Base-by-base conservation (phyloP, 2,113 vertebrate species). In the Thalassarche chlororhynchos region DNA sequence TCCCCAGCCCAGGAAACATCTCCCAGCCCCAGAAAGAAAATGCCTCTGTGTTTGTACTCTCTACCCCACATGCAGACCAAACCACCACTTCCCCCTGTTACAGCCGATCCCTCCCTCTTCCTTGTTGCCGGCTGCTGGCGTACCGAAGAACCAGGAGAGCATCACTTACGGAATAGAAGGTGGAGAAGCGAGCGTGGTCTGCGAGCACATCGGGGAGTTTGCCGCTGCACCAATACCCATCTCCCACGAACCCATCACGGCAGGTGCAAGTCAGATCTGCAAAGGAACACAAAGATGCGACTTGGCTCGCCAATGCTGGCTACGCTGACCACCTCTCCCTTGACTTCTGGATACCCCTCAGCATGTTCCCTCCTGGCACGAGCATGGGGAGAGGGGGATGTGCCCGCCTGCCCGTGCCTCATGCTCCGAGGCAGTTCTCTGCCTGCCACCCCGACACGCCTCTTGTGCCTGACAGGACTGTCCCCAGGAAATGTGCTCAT, bases 171-270 rank as follows among this genome's bases (percentile, higher is more conserved):
- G 98, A 98, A 19, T 99, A 99, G 97, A 99, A 99, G 79, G 98
- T 95, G 62, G 99, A 99, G 97, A 99, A 99, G 97, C 98, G 98
- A 38, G 98, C 95, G 6, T 98, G 93, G 4, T 98, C 97, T 7
- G 99, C 99, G 0, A 99, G 96, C 14, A 99, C 98, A 0, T 98
- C 98, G 0, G 98, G 98, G 79, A 99, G 97, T 78, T 99, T 99
- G 49, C 99, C 99, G 0, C 99, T 99, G 97, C 99, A 99, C 76
- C 98, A 99, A 19, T 98, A 98, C 49, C 99, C 99, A 1, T 99
- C 97, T 18, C 99, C 99, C 61, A 99, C 90, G 6, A 99, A 99
- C 26, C 98, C 98, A 1, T 91, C 83, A 4, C 89, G 98, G 96
- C 99, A 99, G 4, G 14, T 68, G 97, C 99, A 99, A 1, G 95